phyloP scores from a whole-genome alignment of 2,888 invertebrate genomes.

The Cancer borealis region DNA sequence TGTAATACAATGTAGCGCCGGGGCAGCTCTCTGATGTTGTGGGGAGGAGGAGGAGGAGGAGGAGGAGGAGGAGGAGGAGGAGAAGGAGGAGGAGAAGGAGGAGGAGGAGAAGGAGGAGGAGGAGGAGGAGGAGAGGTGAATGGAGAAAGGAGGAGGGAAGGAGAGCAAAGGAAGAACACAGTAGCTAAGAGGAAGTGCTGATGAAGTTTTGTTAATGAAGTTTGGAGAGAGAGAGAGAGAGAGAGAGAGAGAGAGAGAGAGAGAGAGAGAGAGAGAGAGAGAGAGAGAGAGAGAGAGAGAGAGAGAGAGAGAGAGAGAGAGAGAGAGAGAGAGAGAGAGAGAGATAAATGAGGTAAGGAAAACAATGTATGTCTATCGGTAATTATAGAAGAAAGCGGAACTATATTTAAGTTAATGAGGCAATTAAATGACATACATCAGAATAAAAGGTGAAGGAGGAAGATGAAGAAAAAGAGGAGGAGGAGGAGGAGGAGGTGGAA shows the following conservation, averaged over 20 bases:
- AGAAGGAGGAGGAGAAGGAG: neutral
- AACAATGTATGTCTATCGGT: neutral
- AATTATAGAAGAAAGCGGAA: neutral
- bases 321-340: conserved; percentile 30
- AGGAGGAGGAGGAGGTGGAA: too few species aligned
- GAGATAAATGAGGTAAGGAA: neutral
- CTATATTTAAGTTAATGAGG: neutral
- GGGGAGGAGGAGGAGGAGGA: neutral
- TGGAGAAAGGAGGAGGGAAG: neutral
- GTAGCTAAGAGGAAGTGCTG: neutral
- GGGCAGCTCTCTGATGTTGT: neutral
- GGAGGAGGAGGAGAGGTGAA: neutral
- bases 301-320: conserved; percentile 5
- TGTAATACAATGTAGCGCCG: neutral
- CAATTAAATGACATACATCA: neutral
- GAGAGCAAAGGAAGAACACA: neutral
- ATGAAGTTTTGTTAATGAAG: neutral
- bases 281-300: conserved; percentile 52
- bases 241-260: conserved; percentile 52
- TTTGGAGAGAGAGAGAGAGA: conserved; percentile 44
- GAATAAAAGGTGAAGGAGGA: neutral
- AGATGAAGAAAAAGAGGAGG: neutral
- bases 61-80: neutral
- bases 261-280: conserved; percentile 52
- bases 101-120: neutral